Base-by-base conservation (phyloP, 2,888 invertebrate species). In the Ochropacha duplaris region DNA sequence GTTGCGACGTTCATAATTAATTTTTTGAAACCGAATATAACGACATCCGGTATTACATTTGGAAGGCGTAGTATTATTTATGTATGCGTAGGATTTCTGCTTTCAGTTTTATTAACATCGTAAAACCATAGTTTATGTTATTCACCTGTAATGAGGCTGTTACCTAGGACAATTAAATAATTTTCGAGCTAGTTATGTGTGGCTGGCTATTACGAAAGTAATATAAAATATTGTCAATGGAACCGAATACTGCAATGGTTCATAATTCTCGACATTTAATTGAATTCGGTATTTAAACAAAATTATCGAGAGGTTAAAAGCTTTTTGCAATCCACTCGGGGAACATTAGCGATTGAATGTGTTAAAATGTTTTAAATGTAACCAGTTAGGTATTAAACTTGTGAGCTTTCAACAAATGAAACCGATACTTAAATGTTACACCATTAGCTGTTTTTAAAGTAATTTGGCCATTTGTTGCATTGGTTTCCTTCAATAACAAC, bases 61-160 rank as follows among this genome's bases (percentile, higher is more conserved):
- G 62, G 57, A 66, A 67, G 59, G 65, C 64, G 61, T 71, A 50
- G 56, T 58, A 64, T 64, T 71, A 74, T 74, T 74, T 71, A 76
- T 69, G 60, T 60, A 59, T 58, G 71, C 65, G 72, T 76, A 79
- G 73, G 73, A 74, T 77, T 77, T 70, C 71, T 64, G 72, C 74
- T 79, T 83, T 76, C 74, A 70, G 71, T 71, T 81, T 82, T 80
- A 82, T 78, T 76, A 66, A 54, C 36, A 61, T 68, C 68, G 71
- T 81, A 76, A 81, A 81, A 71, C 59, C n/a, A 52, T 34, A 31
- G 54, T 55, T 59, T 55, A 66, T 75, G 65, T 63, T 60, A 63
- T 69, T 67, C 62, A 65, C 58, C 57, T 63, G 64, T 68, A 74
- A 68, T 72, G 62, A 66, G 64, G 66, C 62, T 59, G 65, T 74